Evolutionary conservation across 1,140 invertebrate species (phyloP).

Genomic region (Stratiolaelaps scimitus): DNA sequence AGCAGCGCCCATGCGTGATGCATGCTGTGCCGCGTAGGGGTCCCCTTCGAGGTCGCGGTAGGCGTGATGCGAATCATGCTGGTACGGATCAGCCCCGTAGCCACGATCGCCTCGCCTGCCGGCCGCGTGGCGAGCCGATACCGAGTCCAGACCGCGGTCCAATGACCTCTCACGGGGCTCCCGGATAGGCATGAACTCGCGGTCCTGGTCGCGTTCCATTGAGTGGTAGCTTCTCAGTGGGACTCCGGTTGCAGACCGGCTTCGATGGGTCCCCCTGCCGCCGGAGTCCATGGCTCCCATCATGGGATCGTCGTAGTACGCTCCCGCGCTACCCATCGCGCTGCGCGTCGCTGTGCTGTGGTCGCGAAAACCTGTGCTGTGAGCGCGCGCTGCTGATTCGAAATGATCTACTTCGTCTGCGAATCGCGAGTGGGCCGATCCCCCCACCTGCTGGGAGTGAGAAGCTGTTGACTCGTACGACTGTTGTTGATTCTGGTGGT

Average conservation of each 20-base stretch:
- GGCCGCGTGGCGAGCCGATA: slow-evolving; percentile 32
- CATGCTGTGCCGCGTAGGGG: slow-evolving; percentile 37
- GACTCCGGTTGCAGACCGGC: slow-evolving; percentile 41
- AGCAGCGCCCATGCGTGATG: slow-evolving; percentile 28
- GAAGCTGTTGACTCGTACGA: too few species aligned
- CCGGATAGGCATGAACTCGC: slow-evolving; percentile 66
- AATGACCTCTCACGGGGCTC: slow-evolving; percentile 47
- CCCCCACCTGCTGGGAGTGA: too few species aligned
- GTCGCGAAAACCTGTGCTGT: too few species aligned
- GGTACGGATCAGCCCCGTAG: slow-evolving; percentile 39
- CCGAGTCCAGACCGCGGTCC: slow-evolving; percentile 36
- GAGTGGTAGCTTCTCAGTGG: slow-evolving; percentile 56
- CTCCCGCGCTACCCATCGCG: slow-evolving; percentile 37
- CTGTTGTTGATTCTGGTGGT: slow-evolving; percentile 4
- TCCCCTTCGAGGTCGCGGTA: slow-evolving; percentile 34
- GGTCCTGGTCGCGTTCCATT: slow-evolving; percentile 57
- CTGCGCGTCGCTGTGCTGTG: neutral
- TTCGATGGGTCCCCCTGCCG: slow-evolving; percentile 43
- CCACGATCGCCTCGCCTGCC: slow-evolving; percentile 45
- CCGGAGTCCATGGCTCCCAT: slow-evolving; percentile 51
- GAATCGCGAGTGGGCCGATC: too few species aligned
- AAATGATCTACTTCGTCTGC: too few species aligned
- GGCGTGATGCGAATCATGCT: slow-evolving; percentile 32
- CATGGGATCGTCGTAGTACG: slow-evolving; percentile 55
- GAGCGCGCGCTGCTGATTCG: too few species aligned